Percentiles rank a stretch among this genome's conserved stretches.
Evolutionary conservation across 2,113 vertebrate species (phyloP).

Genomic region (Salvator merianae): DNA sequence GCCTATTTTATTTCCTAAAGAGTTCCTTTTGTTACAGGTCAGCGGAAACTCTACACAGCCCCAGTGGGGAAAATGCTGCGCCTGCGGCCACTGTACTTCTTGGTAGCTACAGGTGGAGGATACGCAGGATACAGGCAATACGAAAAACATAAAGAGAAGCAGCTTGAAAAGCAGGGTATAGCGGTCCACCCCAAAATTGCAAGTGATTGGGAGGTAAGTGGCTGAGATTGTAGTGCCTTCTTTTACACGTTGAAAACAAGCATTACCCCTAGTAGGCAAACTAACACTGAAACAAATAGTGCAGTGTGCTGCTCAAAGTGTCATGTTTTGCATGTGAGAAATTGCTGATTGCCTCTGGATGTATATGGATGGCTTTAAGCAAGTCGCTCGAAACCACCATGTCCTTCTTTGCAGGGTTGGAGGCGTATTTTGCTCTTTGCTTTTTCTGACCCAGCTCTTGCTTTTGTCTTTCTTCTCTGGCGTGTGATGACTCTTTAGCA

Average conservation of each 20-base stretch:
- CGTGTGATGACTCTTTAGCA: background rate
- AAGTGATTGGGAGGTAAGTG: slow-evolving; percentile 82
- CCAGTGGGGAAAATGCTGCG: slow-evolving; percentile 63
- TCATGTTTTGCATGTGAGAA: background rate
- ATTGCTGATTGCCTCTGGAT: background rate
- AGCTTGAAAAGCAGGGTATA: slow-evolving; percentile 77
- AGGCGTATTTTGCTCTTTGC: background rate
- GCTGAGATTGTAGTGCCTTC: background rate
- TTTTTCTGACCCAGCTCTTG: background rate
- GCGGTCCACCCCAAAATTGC: slow-evolving; percentile 80
- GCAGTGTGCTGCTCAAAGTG: background rate
- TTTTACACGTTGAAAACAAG: background rate
- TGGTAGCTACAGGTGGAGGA: slow-evolving; percentile 80
- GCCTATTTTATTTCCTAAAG: slow-evolving; percentile 31
- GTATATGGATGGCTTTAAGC: background rate
- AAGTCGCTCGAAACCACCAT: background rate
- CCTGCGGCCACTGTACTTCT: slow-evolving; percentile 78
- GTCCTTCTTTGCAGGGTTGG: too few relatives aligned
- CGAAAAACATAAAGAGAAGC: slow-evolving; percentile 73
- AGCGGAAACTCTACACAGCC: slow-evolving; percentile 75
- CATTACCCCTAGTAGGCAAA: background rate
- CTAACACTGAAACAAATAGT: background rate
- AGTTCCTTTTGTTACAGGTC: slow-evolving; percentile 64
- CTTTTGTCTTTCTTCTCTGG: background rate
- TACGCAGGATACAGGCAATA: slow-evolving; percentile 85